Conservation (phyloP, 1,140 invertebrate species). For the Habropoda laboriosa region DNA sequence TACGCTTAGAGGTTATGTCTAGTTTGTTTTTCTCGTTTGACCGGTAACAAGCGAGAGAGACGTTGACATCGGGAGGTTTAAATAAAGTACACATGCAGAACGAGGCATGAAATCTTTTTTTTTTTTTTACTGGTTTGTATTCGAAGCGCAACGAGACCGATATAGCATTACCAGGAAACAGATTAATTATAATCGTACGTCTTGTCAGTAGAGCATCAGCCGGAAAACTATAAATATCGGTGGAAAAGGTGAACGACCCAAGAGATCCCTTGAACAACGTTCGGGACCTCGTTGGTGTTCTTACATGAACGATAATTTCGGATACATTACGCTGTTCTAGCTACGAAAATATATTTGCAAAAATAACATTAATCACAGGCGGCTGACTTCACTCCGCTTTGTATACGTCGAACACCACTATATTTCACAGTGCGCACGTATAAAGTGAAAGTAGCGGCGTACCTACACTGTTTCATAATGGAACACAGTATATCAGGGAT, state of each 20-base stretch:
- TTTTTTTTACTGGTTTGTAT: not conserved
- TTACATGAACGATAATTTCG: not conserved
- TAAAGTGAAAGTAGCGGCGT: not conserved
- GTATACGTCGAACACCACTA: not conserved
- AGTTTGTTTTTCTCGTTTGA: not conserved
- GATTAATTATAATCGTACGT: conserved; percentile 39
- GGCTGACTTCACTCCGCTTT: not conserved
- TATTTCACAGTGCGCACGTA: not conserved
- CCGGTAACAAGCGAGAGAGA: not conserved
- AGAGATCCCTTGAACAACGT: conserved; percentile 15
- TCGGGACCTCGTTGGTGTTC: not conserved
- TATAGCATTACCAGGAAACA: conserved; percentile 24
- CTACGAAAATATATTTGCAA: not conserved
- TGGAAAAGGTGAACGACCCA: conserved; percentile 35
- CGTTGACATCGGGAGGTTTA: not conserved
- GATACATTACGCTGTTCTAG: not conserved
- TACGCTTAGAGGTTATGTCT: not conserved
- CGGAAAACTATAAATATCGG: conserved; percentile 38
- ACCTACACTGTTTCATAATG: not conserved
- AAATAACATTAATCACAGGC: too few relatives aligned
- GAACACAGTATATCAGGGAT: too few relatives aligned
- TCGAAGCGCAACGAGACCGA: not conserved
- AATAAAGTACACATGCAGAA: not conserved
- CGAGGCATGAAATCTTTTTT: not conserved
- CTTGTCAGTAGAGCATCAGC: conserved; percentile 33